A percentile compares a stretch with the other conserved stretches of the same genome.
phyloP scores from a whole-genome alignment of 1,140 invertebrate species.

The Eciton burchellii region DNA sequence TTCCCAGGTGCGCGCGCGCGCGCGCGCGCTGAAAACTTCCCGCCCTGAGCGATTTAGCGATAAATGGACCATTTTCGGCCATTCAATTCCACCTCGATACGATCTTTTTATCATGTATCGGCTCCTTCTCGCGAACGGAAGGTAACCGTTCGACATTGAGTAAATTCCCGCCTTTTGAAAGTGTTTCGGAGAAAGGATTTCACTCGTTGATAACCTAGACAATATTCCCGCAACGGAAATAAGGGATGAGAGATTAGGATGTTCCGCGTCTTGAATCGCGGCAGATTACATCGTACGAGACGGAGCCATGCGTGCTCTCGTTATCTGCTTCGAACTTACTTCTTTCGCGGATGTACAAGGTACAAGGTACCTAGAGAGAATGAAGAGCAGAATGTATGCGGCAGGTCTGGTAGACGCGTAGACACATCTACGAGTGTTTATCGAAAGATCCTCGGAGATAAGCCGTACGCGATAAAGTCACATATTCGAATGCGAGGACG shows the following conservation, averaged over 20 bases:
- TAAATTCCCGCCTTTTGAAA: not conserved
- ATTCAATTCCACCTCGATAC: not conserved
- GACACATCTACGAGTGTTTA: conserved; percentile 61
- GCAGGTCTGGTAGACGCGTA: conserved; percentile 41
- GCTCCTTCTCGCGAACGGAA: not conserved
- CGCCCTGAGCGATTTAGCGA: not conserved
- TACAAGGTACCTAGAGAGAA: conserved; percentile 46
- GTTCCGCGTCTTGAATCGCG: conserved; percentile 25
- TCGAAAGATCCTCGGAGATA: conserved; percentile 45
- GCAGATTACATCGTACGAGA: conserved; percentile 39
- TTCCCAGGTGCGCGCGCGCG: not conserved
- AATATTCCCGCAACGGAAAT: conserved; percentile 9
- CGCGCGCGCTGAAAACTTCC: not conserved
- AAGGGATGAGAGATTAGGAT: not conserved
- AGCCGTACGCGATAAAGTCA: conserved; percentile 57
- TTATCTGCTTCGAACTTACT: not conserved
- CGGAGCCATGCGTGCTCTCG: not conserved
- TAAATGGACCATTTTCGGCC: not conserved
- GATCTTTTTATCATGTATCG: not conserved
- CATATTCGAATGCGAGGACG: conserved; percentile 46
- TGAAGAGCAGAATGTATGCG: conserved; percentile 4
- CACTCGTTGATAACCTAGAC: not conserved
- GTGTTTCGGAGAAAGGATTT: not conserved
- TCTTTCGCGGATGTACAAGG: conserved; percentile 48
- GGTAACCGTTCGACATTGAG: not conserved